These are phyloP conservation scores for Hippolais icterina DNA, from an alignment of 2,113 vertebrate species.

Conservation along the genomic window DNA sequence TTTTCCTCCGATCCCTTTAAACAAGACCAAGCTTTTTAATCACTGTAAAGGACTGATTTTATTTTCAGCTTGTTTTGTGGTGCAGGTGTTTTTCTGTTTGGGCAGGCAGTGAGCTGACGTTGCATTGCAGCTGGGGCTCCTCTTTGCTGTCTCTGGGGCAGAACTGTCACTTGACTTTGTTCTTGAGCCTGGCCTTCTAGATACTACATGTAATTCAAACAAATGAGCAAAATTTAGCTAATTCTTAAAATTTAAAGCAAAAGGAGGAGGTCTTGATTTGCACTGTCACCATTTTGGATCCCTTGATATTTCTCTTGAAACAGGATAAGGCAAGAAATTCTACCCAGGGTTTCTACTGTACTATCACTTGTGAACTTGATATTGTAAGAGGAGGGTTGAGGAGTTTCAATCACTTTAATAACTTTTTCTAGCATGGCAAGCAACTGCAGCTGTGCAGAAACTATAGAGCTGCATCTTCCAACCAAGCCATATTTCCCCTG, in stretches of 20 bases:
- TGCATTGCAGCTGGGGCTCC: neutral
- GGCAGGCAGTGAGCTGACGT: neutral
- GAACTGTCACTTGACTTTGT: neutral
- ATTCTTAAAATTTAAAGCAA: neutral
- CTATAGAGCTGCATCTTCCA: neutral
- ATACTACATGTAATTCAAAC: neutral
- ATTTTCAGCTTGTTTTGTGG: neutral
- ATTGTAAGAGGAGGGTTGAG: neutral
- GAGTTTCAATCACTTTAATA: neutral
- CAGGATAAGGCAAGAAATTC: neutral
- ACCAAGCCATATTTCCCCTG: accelerated
- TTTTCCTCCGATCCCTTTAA: neutral
- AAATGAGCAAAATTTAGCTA: neutral
- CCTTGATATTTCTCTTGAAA: neutral
- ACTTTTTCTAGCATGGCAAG: neutral
- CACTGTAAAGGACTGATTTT: neutral
- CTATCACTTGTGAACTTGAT: neutral
- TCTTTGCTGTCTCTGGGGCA: neutral
- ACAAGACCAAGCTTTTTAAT: neutral
- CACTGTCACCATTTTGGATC: neutral
- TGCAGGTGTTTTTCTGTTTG: neutral
- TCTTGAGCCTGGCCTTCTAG: neutral
- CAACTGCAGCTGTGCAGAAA: neutral
- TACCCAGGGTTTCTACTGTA: neutral
- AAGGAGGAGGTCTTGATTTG: neutral